Conservation (phyloP, 2,888 invertebrate genomes). For the Philopedon plagiatum region DNA sequence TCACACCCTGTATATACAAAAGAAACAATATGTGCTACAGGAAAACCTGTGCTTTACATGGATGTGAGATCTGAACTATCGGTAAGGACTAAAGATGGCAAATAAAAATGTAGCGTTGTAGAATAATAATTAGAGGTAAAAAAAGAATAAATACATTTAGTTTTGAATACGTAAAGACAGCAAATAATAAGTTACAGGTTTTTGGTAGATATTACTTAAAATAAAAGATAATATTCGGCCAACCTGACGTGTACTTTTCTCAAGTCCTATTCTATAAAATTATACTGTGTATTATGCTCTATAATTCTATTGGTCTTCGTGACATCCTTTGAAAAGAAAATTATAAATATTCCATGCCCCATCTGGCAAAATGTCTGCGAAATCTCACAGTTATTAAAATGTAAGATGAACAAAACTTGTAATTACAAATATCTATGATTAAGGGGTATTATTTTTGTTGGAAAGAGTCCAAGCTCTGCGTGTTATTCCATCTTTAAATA, state of each 20-base stretch:
- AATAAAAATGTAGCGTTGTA: no score
- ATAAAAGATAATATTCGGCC: background rate
- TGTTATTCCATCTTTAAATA: conserved; percentile 22
- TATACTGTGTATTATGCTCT: conserved; percentile 17
- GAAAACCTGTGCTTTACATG: no score
- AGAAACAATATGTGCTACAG: no score
- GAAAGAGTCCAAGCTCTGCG: conserved; percentile 20
- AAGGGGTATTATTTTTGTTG: conserved; percentile 33
- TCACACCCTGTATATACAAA: no score
- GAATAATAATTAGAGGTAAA: no score
- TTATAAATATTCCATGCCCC: conserved; percentile 32
- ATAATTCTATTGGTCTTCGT: conserved; percentile 31
- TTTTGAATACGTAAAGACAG: no score
- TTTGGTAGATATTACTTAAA: background rate
- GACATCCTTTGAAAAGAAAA: conserved; percentile 21
- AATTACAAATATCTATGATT: conserved; percentile 39
- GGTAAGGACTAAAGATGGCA: no score
- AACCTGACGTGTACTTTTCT: conserved; percentile 16
- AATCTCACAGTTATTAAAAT: conserved; percentile 46
- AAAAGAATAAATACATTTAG: no score
- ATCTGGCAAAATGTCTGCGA: conserved; percentile 26
- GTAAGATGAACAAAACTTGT: conserved; percentile 39
- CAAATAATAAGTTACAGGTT: no score
- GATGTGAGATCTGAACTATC: no score
- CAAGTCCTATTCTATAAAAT: background rate